Percentiles rank a stretch among this genome's conserved stretches.
Conservation (phyloP, 2,888 invertebrate genomes). For the Macrostomum cliftonense region DNA sequence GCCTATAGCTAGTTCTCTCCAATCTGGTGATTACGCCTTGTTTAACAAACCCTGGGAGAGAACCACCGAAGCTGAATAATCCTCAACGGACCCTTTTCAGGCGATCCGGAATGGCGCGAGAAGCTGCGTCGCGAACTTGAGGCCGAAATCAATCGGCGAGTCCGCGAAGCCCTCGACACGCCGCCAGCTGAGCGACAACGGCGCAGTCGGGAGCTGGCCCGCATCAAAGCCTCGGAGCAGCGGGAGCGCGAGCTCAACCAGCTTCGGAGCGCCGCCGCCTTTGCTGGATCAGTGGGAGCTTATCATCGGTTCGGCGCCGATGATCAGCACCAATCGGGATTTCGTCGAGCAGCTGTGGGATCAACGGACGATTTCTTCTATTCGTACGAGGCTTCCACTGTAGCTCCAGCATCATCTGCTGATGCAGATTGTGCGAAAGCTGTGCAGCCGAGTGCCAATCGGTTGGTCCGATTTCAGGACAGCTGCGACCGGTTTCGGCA, state of each 20-base stretch:
- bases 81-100: no score
- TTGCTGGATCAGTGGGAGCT: background rate
- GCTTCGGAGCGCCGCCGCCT: background rate
- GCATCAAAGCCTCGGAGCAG: background rate
- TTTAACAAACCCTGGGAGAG: no score
- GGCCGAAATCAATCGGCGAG: conserved; percentile 26
- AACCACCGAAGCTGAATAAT: no score
- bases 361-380: no score
- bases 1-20: background rate
- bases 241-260: background rate
- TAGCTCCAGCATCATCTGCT: no score
- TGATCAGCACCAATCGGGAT: background rate
- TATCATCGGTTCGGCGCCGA: background rate
- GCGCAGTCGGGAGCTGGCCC: conserved; percentile 1
- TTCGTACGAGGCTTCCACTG: no score
- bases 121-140: conserved; percentile 18
- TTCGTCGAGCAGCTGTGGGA: background rate
- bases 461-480: no score
- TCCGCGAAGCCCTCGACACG: conserved; percentile 29
- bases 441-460: no score
- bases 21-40: no score
- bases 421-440: no score
- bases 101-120: conserved; percentile 4
- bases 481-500: no score
- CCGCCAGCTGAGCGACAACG: conserved; percentile 23